Evolutionary conservation across 2,797 vertebrate species (phyloP).

Genomic region (Hydrolagus colliei): DNA sequence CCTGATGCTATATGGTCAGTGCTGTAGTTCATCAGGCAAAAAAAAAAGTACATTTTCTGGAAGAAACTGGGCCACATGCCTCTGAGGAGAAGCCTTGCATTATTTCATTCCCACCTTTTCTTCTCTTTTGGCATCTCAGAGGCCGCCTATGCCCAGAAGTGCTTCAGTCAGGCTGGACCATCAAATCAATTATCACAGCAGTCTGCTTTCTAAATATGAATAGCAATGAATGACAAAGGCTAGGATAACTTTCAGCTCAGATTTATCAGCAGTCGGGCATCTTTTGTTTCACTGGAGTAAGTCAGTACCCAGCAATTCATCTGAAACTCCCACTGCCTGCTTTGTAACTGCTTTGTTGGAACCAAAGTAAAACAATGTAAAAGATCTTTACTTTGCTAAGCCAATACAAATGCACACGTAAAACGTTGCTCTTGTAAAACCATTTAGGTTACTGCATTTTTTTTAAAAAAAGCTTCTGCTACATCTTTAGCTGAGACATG

Average conservation of each 20-base stretch:
- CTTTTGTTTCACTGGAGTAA: constrained; percentile 45
- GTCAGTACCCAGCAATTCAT: constrained; percentile 43
- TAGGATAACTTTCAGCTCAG: constrained; percentile 57
- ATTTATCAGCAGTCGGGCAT: constrained; percentile 61
- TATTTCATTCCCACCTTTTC: constrained; percentile 99
- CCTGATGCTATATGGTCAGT: constrained; percentile 72
- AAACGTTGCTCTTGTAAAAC: constrained; percentile 37
- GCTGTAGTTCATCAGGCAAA: constrained; percentile 60
- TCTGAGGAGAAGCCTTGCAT: constrained; percentile 89
- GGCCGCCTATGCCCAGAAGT: constrained; percentile 95
- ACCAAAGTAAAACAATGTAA: constrained; percentile 35
- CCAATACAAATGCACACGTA: constrained; percentile 43
- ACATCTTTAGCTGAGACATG: background rate
- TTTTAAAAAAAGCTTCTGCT: background rate
- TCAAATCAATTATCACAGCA: constrained; percentile 96
- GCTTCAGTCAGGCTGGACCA: constrained; percentile 95
- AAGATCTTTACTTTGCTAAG: constrained; percentile 42
- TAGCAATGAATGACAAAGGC: constrained; percentile 85
- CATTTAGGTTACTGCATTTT: constrained; percentile 21
- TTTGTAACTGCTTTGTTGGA: constrained; percentile 41
- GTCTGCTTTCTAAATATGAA: constrained; percentile 88
- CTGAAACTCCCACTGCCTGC: constrained; percentile 48
- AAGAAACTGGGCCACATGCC: constrained; percentile 96
- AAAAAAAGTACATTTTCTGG: constrained; percentile 64
- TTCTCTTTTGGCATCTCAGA: constrained; percentile 91